A percentile compares a stretch with the other conserved stretches of the same genome.
These are phyloP conservation scores for Nibea coibor DNA, from an alignment of 2,113 vertebrate genomes.

Conservation along the genomic window DNA sequence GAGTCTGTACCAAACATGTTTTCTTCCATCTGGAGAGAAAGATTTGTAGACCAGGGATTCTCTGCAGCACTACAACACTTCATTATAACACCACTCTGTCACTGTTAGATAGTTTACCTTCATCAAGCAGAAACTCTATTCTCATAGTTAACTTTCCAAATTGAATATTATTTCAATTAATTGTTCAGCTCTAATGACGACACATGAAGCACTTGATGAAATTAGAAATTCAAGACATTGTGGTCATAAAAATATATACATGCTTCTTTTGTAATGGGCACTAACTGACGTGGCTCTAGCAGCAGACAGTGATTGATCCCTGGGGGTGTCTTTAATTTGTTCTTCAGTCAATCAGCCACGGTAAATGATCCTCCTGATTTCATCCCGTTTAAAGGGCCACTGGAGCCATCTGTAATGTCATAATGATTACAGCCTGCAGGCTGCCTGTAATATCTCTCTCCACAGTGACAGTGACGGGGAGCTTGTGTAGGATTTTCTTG, in stretches of 20 bases:
- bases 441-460: conserved; percentile 23
- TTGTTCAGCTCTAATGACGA: neutral
- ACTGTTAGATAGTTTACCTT: too few relatives aligned
- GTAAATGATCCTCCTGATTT: conserved; percentile 51
- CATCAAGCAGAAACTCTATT: too few relatives aligned
- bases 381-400: conserved; percentile 56
- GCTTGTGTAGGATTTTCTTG: conserved; percentile 14
- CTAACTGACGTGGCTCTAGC: neutral
- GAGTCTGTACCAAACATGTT: too few relatives aligned
- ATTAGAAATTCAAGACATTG: neutral
- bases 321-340: conserved; percentile 42
- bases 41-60: too few relatives aligned
- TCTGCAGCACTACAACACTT: too few relatives aligned
- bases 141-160: too few relatives aligned
- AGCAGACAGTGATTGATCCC: conserved; percentile 53
- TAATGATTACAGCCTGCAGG: conserved; percentile 52
- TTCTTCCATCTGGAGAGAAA: too few relatives aligned
- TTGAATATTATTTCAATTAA: too few relatives aligned
- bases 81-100: neutral
- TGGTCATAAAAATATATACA: too few relatives aligned
- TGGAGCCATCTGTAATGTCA: conserved; percentile 53
- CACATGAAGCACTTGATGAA: neutral
- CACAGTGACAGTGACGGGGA: neutral
- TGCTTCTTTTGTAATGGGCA: neutral
- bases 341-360: conserved; percentile 46